Evolutionary conservation across 2,888 invertebrate genomes (phyloP).

Genomic region (Pasiphila rectangulata): DNA sequence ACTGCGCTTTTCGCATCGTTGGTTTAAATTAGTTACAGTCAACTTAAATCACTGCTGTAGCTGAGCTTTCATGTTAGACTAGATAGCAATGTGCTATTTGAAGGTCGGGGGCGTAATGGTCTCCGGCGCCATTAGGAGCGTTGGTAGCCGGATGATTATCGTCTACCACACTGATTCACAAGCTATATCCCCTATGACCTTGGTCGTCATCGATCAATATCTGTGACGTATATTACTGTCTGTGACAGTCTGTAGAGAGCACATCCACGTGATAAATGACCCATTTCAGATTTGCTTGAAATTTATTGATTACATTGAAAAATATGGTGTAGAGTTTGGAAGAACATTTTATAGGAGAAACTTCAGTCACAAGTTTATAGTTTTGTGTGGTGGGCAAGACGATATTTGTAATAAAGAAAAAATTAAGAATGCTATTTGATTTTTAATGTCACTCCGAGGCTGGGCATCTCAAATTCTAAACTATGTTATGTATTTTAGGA

Average conservation of each 20-base stretch:
- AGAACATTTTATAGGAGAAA: conserved; percentile 13
- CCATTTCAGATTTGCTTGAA: conserved; percentile 43
- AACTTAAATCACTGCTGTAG: conserved; percentile 37
- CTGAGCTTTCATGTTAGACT: conserved; percentile 35
- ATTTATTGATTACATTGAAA: conserved; percentile 36
- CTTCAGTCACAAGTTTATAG: conserved; percentile 14
- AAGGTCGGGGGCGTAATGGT: conserved; percentile 27
- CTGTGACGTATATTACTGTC: conserved; percentile 44
- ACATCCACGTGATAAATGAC: conserved; percentile 49
- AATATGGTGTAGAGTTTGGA: conserved; percentile 18
- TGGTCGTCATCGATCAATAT: conserved; percentile 65
- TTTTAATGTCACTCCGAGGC: too few species aligned
- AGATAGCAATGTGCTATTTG: conserved; percentile 25
- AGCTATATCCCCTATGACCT: conserved; percentile 61
- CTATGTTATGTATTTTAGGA: conserved; percentile 72
- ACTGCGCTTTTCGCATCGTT: conserved; percentile 34
- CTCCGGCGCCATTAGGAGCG: conserved; percentile 42
- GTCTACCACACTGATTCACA: conserved; percentile 43
- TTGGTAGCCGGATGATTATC: conserved; percentile 41
- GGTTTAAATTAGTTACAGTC: conserved; percentile 39
- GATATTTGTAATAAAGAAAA: conserved; percentile 10
- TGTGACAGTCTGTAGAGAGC: conserved; percentile 34
- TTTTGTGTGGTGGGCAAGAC: conserved; percentile 13
- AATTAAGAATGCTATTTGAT: too few species aligned
- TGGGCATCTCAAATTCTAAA: too few species aligned